Evolutionary conservation across 1,140 invertebrate genomes (phyloP), one percentile per base, ranked within the genome.

Genomic region (Brachionus calyciflorus): DNA sequence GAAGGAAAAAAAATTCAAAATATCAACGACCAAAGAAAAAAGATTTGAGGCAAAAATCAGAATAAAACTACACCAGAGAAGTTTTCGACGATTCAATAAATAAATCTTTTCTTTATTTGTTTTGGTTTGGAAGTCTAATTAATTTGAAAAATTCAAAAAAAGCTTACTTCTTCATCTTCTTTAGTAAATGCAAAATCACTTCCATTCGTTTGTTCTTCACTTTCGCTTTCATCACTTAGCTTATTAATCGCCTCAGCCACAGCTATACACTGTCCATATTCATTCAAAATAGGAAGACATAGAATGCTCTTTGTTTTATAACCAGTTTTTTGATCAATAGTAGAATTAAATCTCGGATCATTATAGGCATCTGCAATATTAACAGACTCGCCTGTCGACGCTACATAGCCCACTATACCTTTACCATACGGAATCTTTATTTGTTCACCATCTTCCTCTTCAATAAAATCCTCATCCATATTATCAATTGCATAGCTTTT

Each of bases 201-300:
- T 19, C 91, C 90, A 73, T 92, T 10, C 91, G 24, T 51, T 19
- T 51, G 41, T 33, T 51, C 83, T 78, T 83, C 83, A 76, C 83
- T 81, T 55, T 84, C 80, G n/a, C 24, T 5, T 77, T 81, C 81
- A 79, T 81, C 80, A 70, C 79, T 79, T 57, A 81, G 80, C 87
- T 97, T 97, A 84, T 97, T 98, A 79, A 98, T 94, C 79, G 96
- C 94, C 87, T 98, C 93, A 37, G 94, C 94, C 0, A 97, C 94
- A 3, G 94, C 95, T 78, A 98, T 94, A 0, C 97, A 94, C 80
- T 94, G 92, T 0, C 93, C 94, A 79, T 94, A 92, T 82, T 92
- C 93, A 85, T 96, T 96, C 83, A 93, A 94, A 78, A 98, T 95
- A 5, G 95, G 94, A 90, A 96, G 92, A 81, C 91, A 94, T 3